Evolutionary conservation across 2,113 vertebrate species (phyloP), one percentile per base, ranked within the genome.

Genomic region (Paramormyrops kingsleyae): DNA sequence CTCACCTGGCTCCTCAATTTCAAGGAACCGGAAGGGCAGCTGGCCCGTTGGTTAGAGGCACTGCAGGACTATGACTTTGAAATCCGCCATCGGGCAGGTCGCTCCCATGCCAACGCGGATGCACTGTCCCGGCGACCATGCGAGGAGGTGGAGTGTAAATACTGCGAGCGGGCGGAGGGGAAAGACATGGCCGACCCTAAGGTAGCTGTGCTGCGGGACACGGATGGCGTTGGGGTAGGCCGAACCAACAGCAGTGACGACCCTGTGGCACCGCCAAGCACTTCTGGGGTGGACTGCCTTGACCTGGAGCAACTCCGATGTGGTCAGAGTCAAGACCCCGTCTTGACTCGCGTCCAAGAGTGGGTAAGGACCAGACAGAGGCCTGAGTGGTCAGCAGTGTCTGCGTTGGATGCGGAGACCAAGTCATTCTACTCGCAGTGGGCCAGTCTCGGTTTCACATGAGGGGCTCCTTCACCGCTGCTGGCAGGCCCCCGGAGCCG

Each of bases 21-120:
- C 49, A 50, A 50, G 49, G 49, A 83, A 42, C 88, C 83, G 31
- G 83, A 91, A 27, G 89, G 89, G 1, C 87, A 89, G 35, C 27
- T 89, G 3, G 90, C 80, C 2, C 21, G 84, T 8, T 91, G 88
- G 88, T 19, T 91, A 4, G 89, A 91, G 15, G 90, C 88, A 5
- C 59, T 91, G 21, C 74, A 49, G 3, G 84, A 89, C 47, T 90
- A 88, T 42, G 52, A 89, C 44, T 91, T 89, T 86, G 49, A 87
- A n/a, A 53, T 91, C 5, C 0, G 80, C 1, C 85, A 83, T 24
- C 66, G 42, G 3, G 83, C 85, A n/a, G 90, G 85, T 13, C 6
- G 12, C 12, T 70, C n/a, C n/a, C 53, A 83, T 47, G 87, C 86
- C 46, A 92, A 89, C n/a, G 88, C 89, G 0, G 87, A 91, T 35